phyloP scores from a whole-genome alignment of 2,888 invertebrate genomes.

The Caradrina clavipalpis region DNA sequence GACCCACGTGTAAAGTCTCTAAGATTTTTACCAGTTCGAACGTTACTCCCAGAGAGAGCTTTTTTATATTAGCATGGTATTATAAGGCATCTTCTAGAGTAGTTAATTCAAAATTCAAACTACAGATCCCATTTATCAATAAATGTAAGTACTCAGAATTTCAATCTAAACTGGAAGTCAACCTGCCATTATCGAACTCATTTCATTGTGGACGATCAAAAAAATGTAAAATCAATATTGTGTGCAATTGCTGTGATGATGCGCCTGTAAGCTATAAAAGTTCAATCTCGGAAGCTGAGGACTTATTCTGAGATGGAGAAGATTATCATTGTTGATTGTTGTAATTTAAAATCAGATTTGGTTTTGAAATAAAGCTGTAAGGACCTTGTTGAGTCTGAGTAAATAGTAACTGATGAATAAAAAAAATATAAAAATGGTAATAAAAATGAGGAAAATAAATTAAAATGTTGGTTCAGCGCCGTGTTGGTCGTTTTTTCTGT shows the following conservation, averaged over 20 bases:
- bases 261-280: constrained; percentile 74
- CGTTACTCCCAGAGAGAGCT: too few species aligned
- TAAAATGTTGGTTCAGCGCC: too few species aligned
- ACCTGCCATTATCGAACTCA: constrained; percentile 57
- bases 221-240: constrained; percentile 84
- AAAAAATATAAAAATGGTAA: too few species aligned
- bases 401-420: background rate
- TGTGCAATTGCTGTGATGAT: constrained; percentile 79
- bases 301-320: constrained; percentile 70
- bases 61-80: too few species aligned
- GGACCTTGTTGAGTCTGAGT: background rate
- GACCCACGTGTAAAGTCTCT: too few species aligned
- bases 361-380: background rate
- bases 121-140: background rate
- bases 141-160: constrained; percentile 35
- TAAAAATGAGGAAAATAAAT: too few species aligned
- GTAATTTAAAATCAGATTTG: background rate
- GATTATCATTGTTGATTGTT: background rate
- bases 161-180: constrained; percentile 37
- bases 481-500: too few species aligned
- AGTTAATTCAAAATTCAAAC: too few species aligned
- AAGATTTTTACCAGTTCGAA: too few species aligned
- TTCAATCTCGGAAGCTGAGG: constrained; percentile 69
- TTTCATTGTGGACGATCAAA: constrained; percentile 70
- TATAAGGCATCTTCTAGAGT: too few species aligned